Conservation (phyloP, 2,113 vertebrate genomes). For the Sapajus apella region DNA sequence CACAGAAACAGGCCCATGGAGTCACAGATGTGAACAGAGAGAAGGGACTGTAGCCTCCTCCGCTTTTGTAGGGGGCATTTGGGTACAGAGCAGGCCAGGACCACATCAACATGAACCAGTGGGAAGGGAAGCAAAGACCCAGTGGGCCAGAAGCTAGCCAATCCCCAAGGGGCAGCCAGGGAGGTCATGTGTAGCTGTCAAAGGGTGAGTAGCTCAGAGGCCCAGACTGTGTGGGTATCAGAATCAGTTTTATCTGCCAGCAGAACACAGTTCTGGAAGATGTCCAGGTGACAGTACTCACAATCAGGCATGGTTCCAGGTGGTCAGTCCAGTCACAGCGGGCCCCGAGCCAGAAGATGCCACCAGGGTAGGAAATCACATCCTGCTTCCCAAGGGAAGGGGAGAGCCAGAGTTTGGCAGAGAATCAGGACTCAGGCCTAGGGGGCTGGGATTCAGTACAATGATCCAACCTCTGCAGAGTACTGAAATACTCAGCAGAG, state of each 20-base stretch:
- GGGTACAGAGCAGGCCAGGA: background rate
- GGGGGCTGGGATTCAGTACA: background rate
- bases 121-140: background rate
- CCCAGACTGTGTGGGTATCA: background rate
- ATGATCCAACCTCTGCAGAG: background rate
- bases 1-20: background rate
- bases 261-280: slow-evolving; percentile 19
- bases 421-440: background rate
- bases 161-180: background rate
- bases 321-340: background rate
- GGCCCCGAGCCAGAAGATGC: background rate
- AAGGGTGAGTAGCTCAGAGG: background rate
- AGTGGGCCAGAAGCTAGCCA: background rate
- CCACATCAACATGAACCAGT: background rate
- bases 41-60: background rate
- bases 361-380: background rate
- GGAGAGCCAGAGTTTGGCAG: background rate
- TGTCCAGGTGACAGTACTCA: background rate
- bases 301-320: background rate
- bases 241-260: background rate
- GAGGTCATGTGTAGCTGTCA: background rate
- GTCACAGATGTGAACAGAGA: background rate
- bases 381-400: background rate
- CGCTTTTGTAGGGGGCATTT: background rate
- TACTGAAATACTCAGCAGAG: background rate